These are phyloP conservation scores for Agonopterix heracliana DNA, from an alignment of 2,888 invertebrate species.

Conservation along the genomic window DNA sequence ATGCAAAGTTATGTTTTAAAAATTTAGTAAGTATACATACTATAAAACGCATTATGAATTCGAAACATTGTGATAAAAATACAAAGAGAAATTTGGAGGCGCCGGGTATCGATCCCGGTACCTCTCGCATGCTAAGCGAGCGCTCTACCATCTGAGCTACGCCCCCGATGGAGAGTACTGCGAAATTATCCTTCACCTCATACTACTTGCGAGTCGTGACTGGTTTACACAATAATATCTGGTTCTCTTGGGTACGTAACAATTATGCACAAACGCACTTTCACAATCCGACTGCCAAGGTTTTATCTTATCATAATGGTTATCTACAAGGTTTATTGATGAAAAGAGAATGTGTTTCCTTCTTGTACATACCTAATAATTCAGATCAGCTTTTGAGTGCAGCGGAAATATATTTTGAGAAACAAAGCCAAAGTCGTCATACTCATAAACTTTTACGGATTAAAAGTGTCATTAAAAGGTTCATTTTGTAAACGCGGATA, in stretches of 20 bases:
- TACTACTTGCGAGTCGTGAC: conserved; percentile 3
- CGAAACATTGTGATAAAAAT: too few species aligned
- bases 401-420: too few species aligned
- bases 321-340: conserved; percentile 14
- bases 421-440: neutral
- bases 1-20: too few species aligned
- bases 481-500: neutral
- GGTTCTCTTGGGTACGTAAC: conserved; percentile 2
- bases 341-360: conserved; percentile 7
- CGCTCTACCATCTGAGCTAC: conserved; percentile 70
- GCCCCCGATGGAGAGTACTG: conserved; percentile 32
- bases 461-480: neutral
- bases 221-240: neutral
- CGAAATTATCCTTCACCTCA: conserved; percentile 4
- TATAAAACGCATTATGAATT: too few species aligned
- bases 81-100: conserved; percentile 45
- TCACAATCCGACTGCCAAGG: conserved; percentile 16
- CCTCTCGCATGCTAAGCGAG: conserved; percentile 74
- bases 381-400: too few species aligned
- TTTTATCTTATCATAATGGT: conserved; percentile 13
- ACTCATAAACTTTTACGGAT: neutral
- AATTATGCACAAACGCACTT: conserved; percentile 14
- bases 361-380: neutral
- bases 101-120: conserved; percentile 77
- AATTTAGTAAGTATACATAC: too few species aligned